Evolutionary conservation across 2,888 invertebrate genomes (phyloP), one percentile per base, ranked within the genome.

Genomic region (Pantelozetes paolii): DNA sequence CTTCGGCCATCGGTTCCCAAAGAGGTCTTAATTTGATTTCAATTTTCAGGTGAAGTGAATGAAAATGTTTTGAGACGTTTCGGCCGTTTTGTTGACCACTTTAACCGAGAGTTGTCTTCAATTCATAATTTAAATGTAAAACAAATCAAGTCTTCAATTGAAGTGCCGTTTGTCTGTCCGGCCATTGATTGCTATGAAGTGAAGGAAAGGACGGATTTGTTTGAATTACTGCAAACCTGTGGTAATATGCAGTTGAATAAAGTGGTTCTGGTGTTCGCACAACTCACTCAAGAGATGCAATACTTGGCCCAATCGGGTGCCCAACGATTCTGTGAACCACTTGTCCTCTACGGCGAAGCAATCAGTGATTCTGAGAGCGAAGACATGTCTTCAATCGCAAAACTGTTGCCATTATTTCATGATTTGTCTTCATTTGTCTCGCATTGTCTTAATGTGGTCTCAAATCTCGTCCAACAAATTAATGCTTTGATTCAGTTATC

Each of bases 241-340:
- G 76, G 76, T 40, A 76, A 76, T 57, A 75, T 69, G 45, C 69
- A 76, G 64, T 69, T 78, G 62, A 84, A 84, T 79, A 84, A 84
- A 78, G 81, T 93, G 64, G 84, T 95, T 11, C 87, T 89, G 57
- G 90, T 91, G 0, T 86, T 95, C 75, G 88, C 89, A 20, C 87
- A 90, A 11, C 84, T 93, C 1, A 92, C 91, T 82, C 85, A 87
- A 78, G 94, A 95, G 84, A 87, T 91, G 75, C 84, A 86, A 73
- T 81, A 85, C 72, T 84, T 94, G 20, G 50, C 74, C 3, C 23
- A 26, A 28, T 69, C 67, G 32, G 75, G 69, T 36, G 15, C 23
- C 28, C 13, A 72, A n/a, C 28, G 57, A 8, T 74, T 74, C 64
- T 72, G 74, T 40, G 45, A 69, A 57, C 71, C 71, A 57, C 40